Evolutionary conservation across 2,113 vertebrate species (phyloP).

Genomic region (Calypte anna): DNA sequence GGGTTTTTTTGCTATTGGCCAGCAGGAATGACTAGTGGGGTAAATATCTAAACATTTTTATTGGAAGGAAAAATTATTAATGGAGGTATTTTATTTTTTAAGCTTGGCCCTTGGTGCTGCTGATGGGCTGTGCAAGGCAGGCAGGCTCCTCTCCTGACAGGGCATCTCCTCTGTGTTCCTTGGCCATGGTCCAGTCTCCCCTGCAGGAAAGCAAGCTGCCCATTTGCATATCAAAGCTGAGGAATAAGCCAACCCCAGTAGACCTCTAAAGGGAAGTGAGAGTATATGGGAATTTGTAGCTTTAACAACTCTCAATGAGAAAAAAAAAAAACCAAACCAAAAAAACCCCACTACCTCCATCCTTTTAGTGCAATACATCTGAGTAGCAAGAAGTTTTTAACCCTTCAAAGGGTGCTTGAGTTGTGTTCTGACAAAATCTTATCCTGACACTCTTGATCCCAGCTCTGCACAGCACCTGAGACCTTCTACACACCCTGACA

Average conservation of each 20-base stretch:
- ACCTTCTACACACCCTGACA: background rate
- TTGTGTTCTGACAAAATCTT: background rate
- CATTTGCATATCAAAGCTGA: conserved; percentile 87
- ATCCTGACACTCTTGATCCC: background rate
- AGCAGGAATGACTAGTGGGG: conserved; percentile 58
- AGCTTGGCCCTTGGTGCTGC: conserved; percentile 62
- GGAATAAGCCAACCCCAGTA: conserved; percentile 74
- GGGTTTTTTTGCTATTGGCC: conserved; percentile 60
- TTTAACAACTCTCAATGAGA: conserved; percentile 60
- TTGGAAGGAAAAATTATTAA: conserved; percentile 73
- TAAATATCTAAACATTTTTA: conserved; percentile 78
- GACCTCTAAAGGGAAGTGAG: conserved; percentile 75
- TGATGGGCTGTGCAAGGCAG: conserved; percentile 37
- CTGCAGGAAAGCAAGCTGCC: conserved; percentile 80
- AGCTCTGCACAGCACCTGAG: background rate
- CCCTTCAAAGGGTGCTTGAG: background rate
- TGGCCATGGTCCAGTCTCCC: conserved; percentile 77
- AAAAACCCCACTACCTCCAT: background rate
- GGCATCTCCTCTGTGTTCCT: conserved; percentile 77
- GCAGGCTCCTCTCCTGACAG: conserved; percentile 69
- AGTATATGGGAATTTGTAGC: conserved; percentile 70
- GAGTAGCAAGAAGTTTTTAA: conserved; percentile 43
- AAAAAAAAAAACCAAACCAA: background rate
- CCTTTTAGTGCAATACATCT: background rate
- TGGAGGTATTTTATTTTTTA: conserved; percentile 76